phyloP scores from a whole-genome alignment of 2,888 invertebrate species.

The Cosmia trapezina region DNA sequence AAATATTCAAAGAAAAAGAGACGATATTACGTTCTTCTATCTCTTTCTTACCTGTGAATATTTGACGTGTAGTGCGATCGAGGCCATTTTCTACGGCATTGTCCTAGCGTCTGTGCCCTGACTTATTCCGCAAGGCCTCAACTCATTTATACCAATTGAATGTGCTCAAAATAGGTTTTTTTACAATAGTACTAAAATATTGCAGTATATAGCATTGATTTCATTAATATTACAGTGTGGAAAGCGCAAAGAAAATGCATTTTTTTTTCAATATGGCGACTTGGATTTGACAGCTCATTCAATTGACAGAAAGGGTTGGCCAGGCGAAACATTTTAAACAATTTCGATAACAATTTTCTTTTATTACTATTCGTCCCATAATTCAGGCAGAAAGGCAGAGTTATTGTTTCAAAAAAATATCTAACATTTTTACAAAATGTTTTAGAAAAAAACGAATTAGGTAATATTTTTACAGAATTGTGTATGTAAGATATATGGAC shows the following conservation, averaged over 20 bases:
- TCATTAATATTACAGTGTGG: constrained; percentile 40
- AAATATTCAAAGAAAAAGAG: constrained; percentile 29
- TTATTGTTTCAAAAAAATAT: constrained; percentile 29
- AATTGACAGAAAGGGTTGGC: constrained; percentile 26
- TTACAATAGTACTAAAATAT: constrained; percentile 39
- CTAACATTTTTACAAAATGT: constrained; percentile 50
- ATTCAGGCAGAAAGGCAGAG: constrained; percentile 73
- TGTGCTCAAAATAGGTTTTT: constrained; percentile 27
- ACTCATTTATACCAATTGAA: constrained; percentile 29
- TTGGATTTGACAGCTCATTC: constrained; percentile 44
- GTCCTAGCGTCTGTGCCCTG: constrained; percentile 27
- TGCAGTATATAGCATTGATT: constrained; percentile 44
- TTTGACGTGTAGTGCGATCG: constrained; percentile 10
- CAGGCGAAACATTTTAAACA: constrained; percentile 57
- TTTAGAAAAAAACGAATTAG: constrained; percentile 7
- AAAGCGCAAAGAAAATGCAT: constrained; percentile 45
- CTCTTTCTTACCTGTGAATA: constrained; percentile 22
- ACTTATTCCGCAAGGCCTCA: constrained; percentile 26
- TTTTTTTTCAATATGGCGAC: constrained; percentile 50
- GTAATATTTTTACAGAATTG: constrained; percentile 26
- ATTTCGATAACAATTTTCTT: constrained; percentile 79
- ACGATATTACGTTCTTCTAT: not conserved
- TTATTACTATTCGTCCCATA: constrained; percentile 77
- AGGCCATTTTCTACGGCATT: constrained; percentile 28
- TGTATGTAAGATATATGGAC: not conserved